Conservation (phyloP, 2,888 invertebrate species). For the Allygus modestus region DNA sequence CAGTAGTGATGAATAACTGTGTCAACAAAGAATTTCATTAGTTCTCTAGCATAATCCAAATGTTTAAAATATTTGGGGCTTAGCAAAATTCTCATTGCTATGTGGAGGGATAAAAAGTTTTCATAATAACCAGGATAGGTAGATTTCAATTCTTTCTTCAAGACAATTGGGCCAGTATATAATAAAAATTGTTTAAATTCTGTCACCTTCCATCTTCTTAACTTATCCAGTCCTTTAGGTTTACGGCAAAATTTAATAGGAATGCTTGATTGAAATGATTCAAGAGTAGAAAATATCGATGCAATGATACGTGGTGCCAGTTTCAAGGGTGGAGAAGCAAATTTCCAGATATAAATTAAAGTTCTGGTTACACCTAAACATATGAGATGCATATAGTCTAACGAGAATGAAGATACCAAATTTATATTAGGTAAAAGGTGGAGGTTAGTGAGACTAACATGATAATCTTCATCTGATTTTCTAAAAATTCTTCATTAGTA, state of each 20-base stretch:
- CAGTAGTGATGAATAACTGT: not conserved
- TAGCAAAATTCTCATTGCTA: constrained; percentile 28
- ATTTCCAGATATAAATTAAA: too few species aligned
- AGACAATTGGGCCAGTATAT: constrained; percentile 49
- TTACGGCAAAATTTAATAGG: constrained; percentile 43
- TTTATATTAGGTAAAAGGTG: not conserved
- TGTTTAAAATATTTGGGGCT: not conserved
- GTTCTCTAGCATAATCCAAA: constrained; percentile 17
- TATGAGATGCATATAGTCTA: constrained; percentile 58
- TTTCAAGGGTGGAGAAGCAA: constrained; percentile 31
- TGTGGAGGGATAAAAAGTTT: constrained; percentile 30
- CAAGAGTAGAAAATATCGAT: not conserved
- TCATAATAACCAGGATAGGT: not conserved
- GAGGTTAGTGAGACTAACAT: not conserved
- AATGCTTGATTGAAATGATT: not conserved
- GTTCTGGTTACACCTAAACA: constrained; percentile 54
- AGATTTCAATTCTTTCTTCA: not conserved
- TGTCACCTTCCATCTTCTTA: constrained; percentile 57
- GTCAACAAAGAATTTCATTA: constrained; percentile 16
- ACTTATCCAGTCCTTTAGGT: constrained; percentile 34
- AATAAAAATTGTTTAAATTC: constrained; percentile 52
- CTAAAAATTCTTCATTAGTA: constrained; percentile 40
- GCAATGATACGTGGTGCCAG: not conserved
- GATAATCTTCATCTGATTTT: not conserved
- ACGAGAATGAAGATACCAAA: constrained; percentile 32